These are phyloP conservation scores for Cataglyphis cursor DNA, from an alignment of 2,888 invertebrate genomes.

Conservation along the genomic window DNA sequence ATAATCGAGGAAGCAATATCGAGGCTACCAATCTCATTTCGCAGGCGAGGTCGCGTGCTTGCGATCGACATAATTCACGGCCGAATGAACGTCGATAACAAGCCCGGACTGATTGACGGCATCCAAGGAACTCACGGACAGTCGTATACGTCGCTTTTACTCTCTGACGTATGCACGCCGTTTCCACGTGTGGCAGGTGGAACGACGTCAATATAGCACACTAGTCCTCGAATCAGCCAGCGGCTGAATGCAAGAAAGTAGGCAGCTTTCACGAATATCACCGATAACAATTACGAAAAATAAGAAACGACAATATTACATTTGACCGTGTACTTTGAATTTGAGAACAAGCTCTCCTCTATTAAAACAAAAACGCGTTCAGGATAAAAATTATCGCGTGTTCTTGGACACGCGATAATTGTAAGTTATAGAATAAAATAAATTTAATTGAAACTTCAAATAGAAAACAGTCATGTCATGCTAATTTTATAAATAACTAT, in stretches of 20 bases:
- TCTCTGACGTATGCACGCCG: constrained; percentile 55
- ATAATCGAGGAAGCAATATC: constrained; percentile 62
- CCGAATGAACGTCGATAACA: constrained; percentile 65
- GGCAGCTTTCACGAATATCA: constrained; percentile 21
- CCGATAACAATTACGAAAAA: constrained; percentile 33
- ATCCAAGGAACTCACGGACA: constrained; percentile 17
- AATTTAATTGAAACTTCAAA: background rate
- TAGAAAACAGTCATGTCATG: background rate
- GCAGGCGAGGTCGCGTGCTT: constrained; percentile 65
- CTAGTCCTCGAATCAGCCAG: background rate
- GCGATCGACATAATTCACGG: constrained; percentile 61
- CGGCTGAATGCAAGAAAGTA: constrained; percentile 1
- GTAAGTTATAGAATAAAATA: background rate
- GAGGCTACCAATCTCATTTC: constrained; percentile 52
- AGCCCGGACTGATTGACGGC: constrained; percentile 59
- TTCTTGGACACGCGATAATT: constrained; percentile 7
- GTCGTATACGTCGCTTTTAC: constrained; percentile 58
- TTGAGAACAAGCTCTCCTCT: background rate
- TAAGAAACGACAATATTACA: constrained; percentile 20
- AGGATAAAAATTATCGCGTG: no score
- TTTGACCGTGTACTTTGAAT: background rate
- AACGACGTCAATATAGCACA: constrained; percentile 27
- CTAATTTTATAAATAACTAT: background rate
- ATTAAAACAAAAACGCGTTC: background rate
- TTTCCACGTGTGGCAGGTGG: constrained; percentile 52